These are phyloP conservation scores for Peucedramus taeniatus DNA, from an alignment of 2,113 vertebrate genomes.

Conservation along the genomic window DNA sequence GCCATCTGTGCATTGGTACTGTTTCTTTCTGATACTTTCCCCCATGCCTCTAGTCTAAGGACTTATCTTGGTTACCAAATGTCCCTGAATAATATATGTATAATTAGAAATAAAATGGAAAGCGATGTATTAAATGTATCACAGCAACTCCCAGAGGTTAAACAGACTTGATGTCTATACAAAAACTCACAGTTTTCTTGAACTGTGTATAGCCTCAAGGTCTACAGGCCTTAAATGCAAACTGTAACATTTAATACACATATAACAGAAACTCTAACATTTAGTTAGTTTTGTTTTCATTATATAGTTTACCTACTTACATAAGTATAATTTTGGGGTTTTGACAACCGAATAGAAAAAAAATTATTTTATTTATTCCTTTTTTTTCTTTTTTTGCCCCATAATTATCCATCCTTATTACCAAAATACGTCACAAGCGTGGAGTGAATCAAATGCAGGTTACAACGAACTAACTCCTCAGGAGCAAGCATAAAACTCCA, in stretches of 20 bases:
- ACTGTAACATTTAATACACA: background rate
- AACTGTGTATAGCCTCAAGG: background rate
- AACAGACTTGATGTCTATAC: background rate
- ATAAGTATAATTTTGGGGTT: rapidly evolving
- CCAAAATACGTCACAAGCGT: background rate
- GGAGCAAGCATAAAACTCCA: background rate
- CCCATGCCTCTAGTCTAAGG: background rate
- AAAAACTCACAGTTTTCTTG: background rate
- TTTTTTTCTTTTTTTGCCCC: background rate
- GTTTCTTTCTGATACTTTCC: background rate
- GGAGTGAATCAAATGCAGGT: background rate
- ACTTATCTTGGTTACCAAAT: background rate
- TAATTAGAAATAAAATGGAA: background rate
- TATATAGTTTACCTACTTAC: rapidly evolving
- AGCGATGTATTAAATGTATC: background rate
- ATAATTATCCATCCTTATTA: background rate
- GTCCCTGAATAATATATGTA: background rate
- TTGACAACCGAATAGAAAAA: background rate
- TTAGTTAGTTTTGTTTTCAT: background rate
- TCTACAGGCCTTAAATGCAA: background rate
- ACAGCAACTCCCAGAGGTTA: background rate
- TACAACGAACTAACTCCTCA: background rate
- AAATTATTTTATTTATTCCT: background rate
- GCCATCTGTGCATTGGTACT: background rate
- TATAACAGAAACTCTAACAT: background rate